Evolutionary conservation across 2,113 vertebrate species (phyloP).

Genomic region (Nesoenas mayeri): DNA sequence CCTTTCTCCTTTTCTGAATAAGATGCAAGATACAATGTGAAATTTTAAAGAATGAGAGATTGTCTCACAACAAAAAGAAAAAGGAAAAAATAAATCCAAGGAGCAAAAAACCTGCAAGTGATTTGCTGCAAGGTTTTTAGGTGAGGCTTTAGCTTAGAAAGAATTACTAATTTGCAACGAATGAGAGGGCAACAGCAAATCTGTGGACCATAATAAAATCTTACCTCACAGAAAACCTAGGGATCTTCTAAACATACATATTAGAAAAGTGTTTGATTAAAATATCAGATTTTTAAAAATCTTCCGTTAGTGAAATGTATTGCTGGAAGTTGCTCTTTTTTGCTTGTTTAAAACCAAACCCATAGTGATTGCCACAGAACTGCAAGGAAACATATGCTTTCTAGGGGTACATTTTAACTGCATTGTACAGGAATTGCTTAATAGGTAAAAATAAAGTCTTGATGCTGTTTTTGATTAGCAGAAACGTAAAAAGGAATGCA

Average conservation of each 20-base stretch:
- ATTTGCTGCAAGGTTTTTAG: background rate
- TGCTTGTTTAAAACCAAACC: background rate
- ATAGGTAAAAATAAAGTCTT: conserved; percentile 55
- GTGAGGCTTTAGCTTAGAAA: background rate
- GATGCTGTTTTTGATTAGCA: conserved; percentile 46
- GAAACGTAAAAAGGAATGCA: conserved; percentile 64
- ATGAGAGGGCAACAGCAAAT: background rate
- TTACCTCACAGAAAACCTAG: background rate
- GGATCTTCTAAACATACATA: background rate
- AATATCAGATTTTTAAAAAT: background rate
- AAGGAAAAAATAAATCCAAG: background rate
- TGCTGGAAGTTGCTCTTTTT: conserved; percentile 23
- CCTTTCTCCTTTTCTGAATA: background rate
- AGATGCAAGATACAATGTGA: background rate
- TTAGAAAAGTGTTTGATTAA: background rate
- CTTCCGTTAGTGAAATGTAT: conserved; percentile 7
- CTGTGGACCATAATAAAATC: background rate
- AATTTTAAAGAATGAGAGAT: background rate
- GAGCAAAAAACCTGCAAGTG: conserved; percentile 7
- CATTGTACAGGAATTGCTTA: conserved; percentile 11
- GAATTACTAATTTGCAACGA: background rate
- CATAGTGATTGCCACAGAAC: background rate
- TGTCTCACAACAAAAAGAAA: background rate
- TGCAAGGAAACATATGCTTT: conserved; percentile 12
- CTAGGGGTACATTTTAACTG: background rate